Evolutionary conservation across 2,797 vertebrate genomes (phyloP).

Genomic region (Triplophysa bombifrons): DNA sequence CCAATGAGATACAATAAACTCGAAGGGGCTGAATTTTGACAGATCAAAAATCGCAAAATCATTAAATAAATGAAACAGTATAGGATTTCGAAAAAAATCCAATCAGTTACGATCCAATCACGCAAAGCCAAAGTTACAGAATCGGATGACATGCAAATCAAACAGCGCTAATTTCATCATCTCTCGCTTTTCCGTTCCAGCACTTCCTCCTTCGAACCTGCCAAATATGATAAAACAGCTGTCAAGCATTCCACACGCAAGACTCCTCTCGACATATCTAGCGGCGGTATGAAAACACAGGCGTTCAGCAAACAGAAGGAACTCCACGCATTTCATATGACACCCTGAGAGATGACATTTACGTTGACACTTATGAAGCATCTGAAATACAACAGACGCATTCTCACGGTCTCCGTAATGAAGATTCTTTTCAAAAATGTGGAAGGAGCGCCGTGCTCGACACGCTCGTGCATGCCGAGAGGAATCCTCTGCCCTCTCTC

Average conservation of each 20-base stretch:
- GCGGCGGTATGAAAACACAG: background rate
- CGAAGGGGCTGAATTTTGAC: background rate
- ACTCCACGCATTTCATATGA: conserved; percentile 19
- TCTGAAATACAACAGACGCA: conserved; percentile 3
- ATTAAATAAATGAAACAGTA: conserved; percentile 1
- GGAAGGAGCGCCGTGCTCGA: background rate
- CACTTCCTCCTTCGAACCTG: conserved; percentile 26
- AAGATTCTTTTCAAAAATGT: background rate
- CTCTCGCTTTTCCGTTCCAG: conserved; percentile 27
- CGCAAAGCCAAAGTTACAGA: background rate
- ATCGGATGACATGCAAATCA: conserved; percentile 33
- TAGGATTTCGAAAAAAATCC: background rate
- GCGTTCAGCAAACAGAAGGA: background rate
- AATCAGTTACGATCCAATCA: conserved; percentile 3
- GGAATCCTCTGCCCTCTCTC: conserved; percentile 17
- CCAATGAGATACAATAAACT: background rate
- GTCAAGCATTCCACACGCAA: conserved; percentile 38
- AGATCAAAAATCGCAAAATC: background rate
- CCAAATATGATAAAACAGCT: conserved; percentile 47
- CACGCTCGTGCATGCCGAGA: conserved; percentile 21
- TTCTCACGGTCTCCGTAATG: background rate
- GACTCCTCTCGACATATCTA: conserved; percentile 17
- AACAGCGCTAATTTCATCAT: conserved; percentile 38
- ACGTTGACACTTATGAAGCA: conserved; percentile 6
- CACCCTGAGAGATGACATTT: conserved; percentile 38